Base-by-base conservation (phyloP, 2,797 vertebrate species). In the Melanotaenia nigrans region DNA sequence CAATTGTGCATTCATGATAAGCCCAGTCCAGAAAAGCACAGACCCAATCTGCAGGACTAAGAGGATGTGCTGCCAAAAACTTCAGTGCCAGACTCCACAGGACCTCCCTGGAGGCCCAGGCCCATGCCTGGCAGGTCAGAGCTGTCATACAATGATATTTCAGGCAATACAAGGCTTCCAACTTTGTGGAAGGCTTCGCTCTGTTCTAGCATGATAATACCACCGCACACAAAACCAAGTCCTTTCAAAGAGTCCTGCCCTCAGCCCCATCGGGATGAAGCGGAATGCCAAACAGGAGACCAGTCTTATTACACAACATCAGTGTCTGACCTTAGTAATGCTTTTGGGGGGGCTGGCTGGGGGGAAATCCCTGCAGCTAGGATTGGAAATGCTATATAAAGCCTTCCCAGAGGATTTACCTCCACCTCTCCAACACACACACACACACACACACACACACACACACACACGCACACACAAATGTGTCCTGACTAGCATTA, bases 81-180 rank as follows among this genome's bases (percentile, higher is more conserved):
- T 3, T 49, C 40, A 22, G 47, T 49, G 47, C 47, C 18, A n/a
- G 47, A 49, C 47, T 49, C 47, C 47, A 22, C 20, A n/a, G 45
- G 45, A 49, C 20, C 18, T 49, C 45, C 18, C 18, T 20, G n/a
- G 45, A 9, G 45, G 45, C 45, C 45, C 45, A 8, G 20, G 18
- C 22, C 47, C 47, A 49, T 49, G n/a, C 47, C n/a, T n/a, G 47
- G n/a, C 47, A 49, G 20, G 18, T 49, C 47, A 49, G n/a, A 49
- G 47, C 47, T 49, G 47, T 22, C 47, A 49, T 49, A n/a, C 47
- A n/a, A 49, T 49, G 47, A 49, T 49, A 49, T 49, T 49, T 49
- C n/a, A 49, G 47, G 47, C 18, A 49, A 49, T n/a, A 49, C 47
- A 22, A 49, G 18, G 6, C 47, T 7, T 49, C 47, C 47, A n/a